Evolutionary conservation across 1,140 invertebrate genomes (phyloP).

Genomic region (Euwallacea fornicatus): DNA sequence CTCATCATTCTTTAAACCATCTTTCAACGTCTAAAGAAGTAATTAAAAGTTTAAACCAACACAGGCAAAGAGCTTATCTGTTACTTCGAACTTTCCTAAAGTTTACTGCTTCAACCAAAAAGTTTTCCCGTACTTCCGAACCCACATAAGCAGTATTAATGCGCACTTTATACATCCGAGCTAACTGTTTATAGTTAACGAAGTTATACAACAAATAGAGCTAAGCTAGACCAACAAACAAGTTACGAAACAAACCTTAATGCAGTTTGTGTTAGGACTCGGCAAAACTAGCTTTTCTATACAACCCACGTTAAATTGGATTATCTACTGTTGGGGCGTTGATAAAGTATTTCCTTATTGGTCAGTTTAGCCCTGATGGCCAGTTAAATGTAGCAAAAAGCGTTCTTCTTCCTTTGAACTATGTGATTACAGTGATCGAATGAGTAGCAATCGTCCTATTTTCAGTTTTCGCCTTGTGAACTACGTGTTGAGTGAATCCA

Average conservation of each 20-base stretch:
- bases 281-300: constrained; percentile 1
- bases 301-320: constrained; percentile 10
- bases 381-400: too few relatives aligned
- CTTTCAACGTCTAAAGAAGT: constrained; percentile 1
- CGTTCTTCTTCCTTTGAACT: too few relatives aligned
- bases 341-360: constrained; percentile 5
- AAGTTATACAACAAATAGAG: constrained; percentile 11
- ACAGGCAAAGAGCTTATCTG: neutral
- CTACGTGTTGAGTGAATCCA: too few relatives aligned
- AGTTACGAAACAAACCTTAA: constrained; percentile 16
- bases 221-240: constrained; percentile 21
- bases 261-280: neutral
- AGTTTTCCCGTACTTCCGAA: constrained; percentile 1
- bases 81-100: neutral
- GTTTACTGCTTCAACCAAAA: neutral
- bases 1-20: neutral
- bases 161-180: constrained; percentile 4
- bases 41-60: constrained; percentile 1
- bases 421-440: too few relatives aligned
- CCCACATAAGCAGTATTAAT: constrained; percentile 17
- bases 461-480: too few relatives aligned
- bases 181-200: constrained; percentile 3
- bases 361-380: neutral
- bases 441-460: too few relatives aligned
- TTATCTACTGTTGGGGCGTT: constrained; percentile 2